Conservation (phyloP, 2,113 vertebrate genomes). For the Myotis yumanensis region DNA sequence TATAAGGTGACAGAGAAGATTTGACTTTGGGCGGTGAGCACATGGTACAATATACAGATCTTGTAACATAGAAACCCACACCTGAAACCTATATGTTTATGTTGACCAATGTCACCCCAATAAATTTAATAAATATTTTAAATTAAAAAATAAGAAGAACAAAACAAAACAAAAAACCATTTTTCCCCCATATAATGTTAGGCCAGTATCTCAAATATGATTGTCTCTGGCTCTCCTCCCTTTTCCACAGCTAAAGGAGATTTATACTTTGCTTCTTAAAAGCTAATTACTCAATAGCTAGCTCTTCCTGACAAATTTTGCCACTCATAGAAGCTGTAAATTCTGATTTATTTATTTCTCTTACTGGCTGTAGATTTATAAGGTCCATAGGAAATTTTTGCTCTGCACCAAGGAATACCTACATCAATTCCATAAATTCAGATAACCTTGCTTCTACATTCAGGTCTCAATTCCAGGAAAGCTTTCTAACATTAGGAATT, state of each 20-base stretch:
- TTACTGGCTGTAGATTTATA: not conserved
- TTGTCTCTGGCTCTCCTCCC: not conserved
- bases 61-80: too few relatives aligned
- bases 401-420: not conserved
- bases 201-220: not conserved
- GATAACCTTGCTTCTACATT: not conserved
- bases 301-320: not conserved
- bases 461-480: not conserved
- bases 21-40: too few relatives aligned
- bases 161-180: not conserved
- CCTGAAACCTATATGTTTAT: too few relatives aligned
- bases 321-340: not conserved
- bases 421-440: not conserved
- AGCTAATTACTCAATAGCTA: not conserved
- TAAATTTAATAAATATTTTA: too few relatives aligned
- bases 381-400: not conserved
- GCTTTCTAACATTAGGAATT: not conserved
- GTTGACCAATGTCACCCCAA: too few relatives aligned
- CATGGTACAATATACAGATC: too few relatives aligned
- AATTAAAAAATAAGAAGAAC: not conserved
- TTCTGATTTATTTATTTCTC: not conserved
- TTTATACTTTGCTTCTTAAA: constrained; percentile 25
- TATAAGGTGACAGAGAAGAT: too few relatives aligned
- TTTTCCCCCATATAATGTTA: not conserved
- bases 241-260: constrained; percentile 11